phyloP scores from a whole-genome alignment of 2,888 invertebrate genomes.

The Drosophila limbata region DNA sequence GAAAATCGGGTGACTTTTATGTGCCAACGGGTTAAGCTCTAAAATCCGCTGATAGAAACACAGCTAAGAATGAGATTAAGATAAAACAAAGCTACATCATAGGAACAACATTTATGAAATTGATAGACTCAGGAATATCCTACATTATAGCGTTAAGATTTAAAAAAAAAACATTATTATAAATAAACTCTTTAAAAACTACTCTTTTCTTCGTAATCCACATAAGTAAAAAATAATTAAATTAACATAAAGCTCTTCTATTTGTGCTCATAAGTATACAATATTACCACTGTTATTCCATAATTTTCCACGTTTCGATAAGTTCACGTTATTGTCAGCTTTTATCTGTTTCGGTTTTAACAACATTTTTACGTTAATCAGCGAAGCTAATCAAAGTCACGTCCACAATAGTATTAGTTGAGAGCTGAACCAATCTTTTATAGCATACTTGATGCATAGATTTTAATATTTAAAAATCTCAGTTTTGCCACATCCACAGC shows the following conservation, averaged over 20 bases:
- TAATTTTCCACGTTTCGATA: background rate
- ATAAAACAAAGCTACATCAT: background rate
- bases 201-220: background rate
- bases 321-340: background rate
- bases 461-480: conserved; percentile 49
- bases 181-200: background rate
- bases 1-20: conserved; percentile 37
- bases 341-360: conserved; percentile 6
- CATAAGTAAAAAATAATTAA: background rate
- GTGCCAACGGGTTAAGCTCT: conserved; percentile 27
- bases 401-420: conserved; percentile 11
- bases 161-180: no score
- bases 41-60: conserved; percentile 9
- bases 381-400: conserved; percentile 20
- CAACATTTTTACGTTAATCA: conserved; percentile 32
- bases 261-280: background rate
- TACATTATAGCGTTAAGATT: background rate
- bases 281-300: background rate
- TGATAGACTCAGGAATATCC: background rate
- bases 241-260: background rate
- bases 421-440: conserved; percentile 27
- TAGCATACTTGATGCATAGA: conserved; percentile 41
- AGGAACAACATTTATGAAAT: background rate
- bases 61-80: background rate
- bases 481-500: conserved; percentile 15